phyloP scores from a whole-genome alignment of 2,113 vertebrate species.

The Tympanuchus pallidicinctus region DNA sequence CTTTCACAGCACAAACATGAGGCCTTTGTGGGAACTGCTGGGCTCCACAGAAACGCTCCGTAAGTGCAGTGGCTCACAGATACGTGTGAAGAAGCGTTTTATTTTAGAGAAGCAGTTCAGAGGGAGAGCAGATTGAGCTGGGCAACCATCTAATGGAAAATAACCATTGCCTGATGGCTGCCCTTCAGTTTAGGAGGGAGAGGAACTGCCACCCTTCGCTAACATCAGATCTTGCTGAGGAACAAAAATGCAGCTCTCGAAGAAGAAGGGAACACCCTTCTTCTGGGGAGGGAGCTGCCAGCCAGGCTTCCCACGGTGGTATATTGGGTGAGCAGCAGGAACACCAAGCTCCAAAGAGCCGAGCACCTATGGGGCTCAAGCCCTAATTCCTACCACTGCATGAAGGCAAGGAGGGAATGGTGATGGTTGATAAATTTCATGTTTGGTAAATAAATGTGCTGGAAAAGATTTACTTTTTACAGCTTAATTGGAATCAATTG shows the following conservation, averaged over 20 bases:
- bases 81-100: not conserved
- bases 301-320: not conserved
- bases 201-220: not conserved
- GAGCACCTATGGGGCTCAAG: not conserved
- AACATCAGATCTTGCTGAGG: not conserved
- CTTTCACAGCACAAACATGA: not conserved
- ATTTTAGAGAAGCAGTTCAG: not conserved
- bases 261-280: not conserved
- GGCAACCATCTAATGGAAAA: conserved; percentile 9
- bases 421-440: not conserved
- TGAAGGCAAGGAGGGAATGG: not conserved
- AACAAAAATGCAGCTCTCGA: not conserved
- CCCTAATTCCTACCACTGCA: not conserved
- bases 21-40: not conserved
- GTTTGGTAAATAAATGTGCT: not conserved
- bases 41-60: not conserved
- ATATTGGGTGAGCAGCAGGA: not conserved
- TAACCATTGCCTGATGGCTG: not conserved
- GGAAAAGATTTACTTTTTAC: not conserved
- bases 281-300: not conserved
- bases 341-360: not conserved
- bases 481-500: not conserved
- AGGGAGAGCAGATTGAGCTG: not conserved
- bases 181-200: not conserved
- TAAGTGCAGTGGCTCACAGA: not conserved